Evolutionary conservation across 2,797 vertebrate genomes (phyloP), one percentile per base, ranked within the genome.

Genomic region (Yasuhikotakia modesta): DNA sequence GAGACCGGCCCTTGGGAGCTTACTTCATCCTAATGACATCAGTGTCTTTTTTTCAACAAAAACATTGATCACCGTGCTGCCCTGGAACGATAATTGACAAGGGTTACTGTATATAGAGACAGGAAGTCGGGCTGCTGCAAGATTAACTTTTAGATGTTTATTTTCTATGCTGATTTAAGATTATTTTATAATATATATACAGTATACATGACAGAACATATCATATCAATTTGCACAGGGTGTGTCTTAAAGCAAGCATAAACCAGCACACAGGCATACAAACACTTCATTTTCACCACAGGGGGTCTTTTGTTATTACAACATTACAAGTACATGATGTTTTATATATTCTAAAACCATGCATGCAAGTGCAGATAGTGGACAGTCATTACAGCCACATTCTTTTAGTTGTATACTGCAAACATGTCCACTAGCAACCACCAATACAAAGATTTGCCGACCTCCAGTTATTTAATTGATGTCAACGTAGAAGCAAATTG

Each of bases 11-110:
- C 88, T 2, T 6, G 87, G 89, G 91, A 86, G 88, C 89, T 92
- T 92, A 93, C 90, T 88, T 93, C 93, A 93, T 88, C 69, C 82
- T 92, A 92, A 92, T 90, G 89, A 90, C 87, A 88, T 84, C 84
- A 85, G 88, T 85, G 89, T 87, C 87, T 91, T 87, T 74, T 88
- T 91, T 89, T 60, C 90, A 92, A 93, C 92, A 89, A 63, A 92
- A 89, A 91, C 90, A 93, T 90, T 92, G 91, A 92, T 91, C 88
- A 67, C 27, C 71, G 72, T 85, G 75, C 81, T 87, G 86, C 81
- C 80, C 57, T 32, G 30, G 73, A 84, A 64, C 46, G 7, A 79
- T 89, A 90, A 91, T 88, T 83, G 87, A 89, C 86, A 87, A 50
- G 53, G 53, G 64, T 67, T 76, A 65, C 39, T 43, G 35, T 43